Base-by-base conservation (phyloP, 2,888 invertebrate species). In the Dryocosmus kuriphilus region DNA sequence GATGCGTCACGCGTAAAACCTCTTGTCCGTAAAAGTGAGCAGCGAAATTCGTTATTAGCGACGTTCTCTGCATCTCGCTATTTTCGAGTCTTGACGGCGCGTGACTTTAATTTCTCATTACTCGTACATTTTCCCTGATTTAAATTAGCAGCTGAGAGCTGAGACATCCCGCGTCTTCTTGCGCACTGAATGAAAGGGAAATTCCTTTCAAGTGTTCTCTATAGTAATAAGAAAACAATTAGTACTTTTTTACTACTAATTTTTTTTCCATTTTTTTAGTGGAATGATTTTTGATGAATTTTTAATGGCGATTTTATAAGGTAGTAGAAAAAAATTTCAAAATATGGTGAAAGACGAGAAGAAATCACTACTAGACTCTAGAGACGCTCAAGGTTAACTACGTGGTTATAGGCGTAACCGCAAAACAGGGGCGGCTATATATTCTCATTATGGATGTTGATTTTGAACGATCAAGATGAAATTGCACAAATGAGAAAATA, bases 1-100 rank as follows among this genome's bases (percentile, higher is more conserved):
- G 83, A 79, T 83, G 84, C 85, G 84, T 85, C 85, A 85, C 78
- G 82, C 84, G 85, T 85, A 84, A 83, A 85, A 85, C 83, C 75
- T 84, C 87, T 84, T 80, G 77, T 71, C 83, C 82, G 75, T 41
- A 24, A 57, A 57, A 57, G 67, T 67, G 41, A 67, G 67, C 67
- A 67, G 19, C 46, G 16, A 67, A 46, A 8, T 51, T 41, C 14
- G 14, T 41, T 22, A 51, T 67, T 67, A 67, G 67, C 41, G 14
- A 67, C 41, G n/a, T n/a, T n/a, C n/a, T n/a, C n/a, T 16, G 67
- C 67, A 67, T 27, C 46, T 67, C 19, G 67, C 67, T 67, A 67
- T 67, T 67, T 67, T 67, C 46, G 27, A 67, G 38, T 27, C 67
- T 67, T 67, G 27, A 41, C 41, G 27, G 67, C 0, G 67, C 41